Conservation (phyloP, 1,140 invertebrate genomes). For the Nephila pilipes region DNA sequence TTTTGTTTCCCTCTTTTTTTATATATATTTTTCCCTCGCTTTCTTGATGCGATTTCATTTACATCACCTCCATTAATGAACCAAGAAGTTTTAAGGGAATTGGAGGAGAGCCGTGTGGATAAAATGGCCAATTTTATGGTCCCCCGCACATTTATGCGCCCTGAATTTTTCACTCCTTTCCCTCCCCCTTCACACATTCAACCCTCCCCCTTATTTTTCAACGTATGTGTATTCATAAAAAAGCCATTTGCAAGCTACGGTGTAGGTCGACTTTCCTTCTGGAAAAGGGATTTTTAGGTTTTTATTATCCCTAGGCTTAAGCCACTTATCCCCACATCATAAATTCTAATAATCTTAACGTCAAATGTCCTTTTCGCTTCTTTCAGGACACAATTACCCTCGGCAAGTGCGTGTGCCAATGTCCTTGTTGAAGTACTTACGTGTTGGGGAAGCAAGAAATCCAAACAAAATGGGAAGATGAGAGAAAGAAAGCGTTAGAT, state of each 20-base stretch:
- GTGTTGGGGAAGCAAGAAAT: not conserved
- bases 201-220: constrained; percentile 44
- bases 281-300: constrained; percentile 50
- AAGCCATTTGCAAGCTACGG: constrained; percentile 64
- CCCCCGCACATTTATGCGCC: constrained; percentile 60
- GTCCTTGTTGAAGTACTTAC: constrained; percentile 10
- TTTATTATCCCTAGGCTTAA: constrained; percentile 65
- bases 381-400: constrained; percentile 58
- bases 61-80: constrained; percentile 63
- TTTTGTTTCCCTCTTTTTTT: not conserved
- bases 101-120: constrained; percentile 1
- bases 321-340: constrained; percentile 67
- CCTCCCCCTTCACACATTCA: not conserved
- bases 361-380: constrained; percentile 60
- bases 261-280: not conserved
- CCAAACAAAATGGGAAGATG: constrained; percentile 10
- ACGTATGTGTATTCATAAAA: not conserved
- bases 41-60: constrained; percentile 66
- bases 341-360: constrained; percentile 74
- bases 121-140: constrained; percentile 65
- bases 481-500: not conserved
- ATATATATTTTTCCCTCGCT: not conserved
- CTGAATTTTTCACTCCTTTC: constrained; percentile 39
- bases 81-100: constrained; percentile 30
- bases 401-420: not conserved